A percentile compares a stretch with the other conserved stretches of the same genome.
Evolutionary conservation across 1,140 invertebrate genomes (phyloP).

Genomic region (Hestina assimilis): DNA sequence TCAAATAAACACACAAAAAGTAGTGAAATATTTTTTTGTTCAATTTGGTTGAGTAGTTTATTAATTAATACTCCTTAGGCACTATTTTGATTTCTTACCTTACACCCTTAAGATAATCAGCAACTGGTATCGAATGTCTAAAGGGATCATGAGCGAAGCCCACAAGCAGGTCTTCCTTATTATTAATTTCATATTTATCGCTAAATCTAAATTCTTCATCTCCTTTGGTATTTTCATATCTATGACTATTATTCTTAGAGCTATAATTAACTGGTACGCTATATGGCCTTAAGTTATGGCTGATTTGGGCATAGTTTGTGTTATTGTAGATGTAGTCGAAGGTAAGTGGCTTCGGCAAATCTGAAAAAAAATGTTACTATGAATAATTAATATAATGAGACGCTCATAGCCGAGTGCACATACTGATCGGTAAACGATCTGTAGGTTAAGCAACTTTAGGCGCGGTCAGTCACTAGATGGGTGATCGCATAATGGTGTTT

Average conservation of each 20-base stretch:
- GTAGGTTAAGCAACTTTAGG: too few relatives aligned
- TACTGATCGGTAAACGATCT: too few relatives aligned
- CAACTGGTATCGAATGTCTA: conserved; percentile 57
- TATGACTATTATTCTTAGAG: conserved; percentile 30
- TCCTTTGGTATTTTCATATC: conserved; percentile 32
- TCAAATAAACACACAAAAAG: too few relatives aligned
- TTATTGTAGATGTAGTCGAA: conserved; percentile 57
- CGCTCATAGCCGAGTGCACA: too few relatives aligned
- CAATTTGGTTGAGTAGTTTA: neutral
- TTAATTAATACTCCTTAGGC: too few relatives aligned
- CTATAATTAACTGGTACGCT: conserved; percentile 16
- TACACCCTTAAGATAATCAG: conserved; percentile 56
- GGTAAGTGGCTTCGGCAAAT: conserved; percentile 35
- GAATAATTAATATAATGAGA: too few relatives aligned
- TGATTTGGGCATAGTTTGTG: conserved; percentile 49
- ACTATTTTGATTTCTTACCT: conserved; percentile 42
- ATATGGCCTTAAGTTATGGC: conserved; percentile 21
- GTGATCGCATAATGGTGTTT: too few relatives aligned
- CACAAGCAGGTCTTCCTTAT: conserved; percentile 44
- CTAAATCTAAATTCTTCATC: conserved; percentile 28
- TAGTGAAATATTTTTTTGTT: too few relatives aligned
- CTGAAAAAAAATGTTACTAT: conserved; percentile 42
- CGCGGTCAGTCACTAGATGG: too few relatives aligned
- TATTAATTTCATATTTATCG: conserved; percentile 24
- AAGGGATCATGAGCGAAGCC: conserved; percentile 63